These are phyloP conservation scores for Erebia palarica DNA, from an alignment of 2,888 invertebrate species.

Conservation along the genomic window DNA sequence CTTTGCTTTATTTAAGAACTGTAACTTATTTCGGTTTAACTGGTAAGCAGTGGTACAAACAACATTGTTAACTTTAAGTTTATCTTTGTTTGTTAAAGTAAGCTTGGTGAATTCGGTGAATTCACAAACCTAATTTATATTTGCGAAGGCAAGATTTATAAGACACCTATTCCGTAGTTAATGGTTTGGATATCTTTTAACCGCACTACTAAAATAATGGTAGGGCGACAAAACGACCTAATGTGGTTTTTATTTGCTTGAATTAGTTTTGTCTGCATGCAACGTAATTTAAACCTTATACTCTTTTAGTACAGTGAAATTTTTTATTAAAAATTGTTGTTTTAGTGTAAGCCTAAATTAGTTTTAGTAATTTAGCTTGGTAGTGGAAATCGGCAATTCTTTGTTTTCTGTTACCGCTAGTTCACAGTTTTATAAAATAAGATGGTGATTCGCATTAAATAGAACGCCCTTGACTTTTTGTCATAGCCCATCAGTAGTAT, in stretches of 20 bases:
- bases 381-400: not conserved
- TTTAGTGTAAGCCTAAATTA: constrained; percentile 7
- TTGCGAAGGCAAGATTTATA: constrained; percentile 70
- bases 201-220: constrained; percentile 67
- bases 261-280: constrained; percentile 36
- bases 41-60: not conserved
- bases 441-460: not conserved
- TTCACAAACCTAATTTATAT: constrained; percentile 63
- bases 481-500: too few relatives aligned
- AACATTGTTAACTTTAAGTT: constrained; percentile 3
- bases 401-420: not conserved
- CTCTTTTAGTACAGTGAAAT: not conserved
- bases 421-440: not conserved
- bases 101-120: constrained; percentile 5
- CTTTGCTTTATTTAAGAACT: too few relatives aligned
- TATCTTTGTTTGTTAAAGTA: constrained; percentile 10
- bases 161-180: constrained; percentile 63
- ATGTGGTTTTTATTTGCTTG: constrained; percentile 43
- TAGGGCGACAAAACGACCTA: constrained; percentile 56
- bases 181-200: constrained; percentile 66
- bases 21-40: not conserved
- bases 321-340: not conserved
- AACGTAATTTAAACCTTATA: constrained; percentile 8
- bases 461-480: not conserved
- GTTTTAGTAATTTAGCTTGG: not conserved